These are phyloP conservation scores for Gerosis bhagava DNA, from an alignment of 2,888 invertebrate genomes.

Conservation along the genomic window DNA sequence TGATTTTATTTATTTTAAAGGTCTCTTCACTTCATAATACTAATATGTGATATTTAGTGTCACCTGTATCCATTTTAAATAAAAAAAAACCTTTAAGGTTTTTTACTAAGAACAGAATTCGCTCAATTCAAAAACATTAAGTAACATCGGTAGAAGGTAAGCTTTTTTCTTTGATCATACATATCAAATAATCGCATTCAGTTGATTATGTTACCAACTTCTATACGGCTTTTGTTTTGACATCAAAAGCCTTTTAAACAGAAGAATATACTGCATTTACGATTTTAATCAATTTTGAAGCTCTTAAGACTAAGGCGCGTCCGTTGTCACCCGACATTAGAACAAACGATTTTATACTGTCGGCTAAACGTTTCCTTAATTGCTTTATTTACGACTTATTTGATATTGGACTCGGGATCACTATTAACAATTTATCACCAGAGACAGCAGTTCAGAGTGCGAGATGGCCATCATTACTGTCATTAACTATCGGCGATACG, in stretches of 20 bases:
- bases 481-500: constrained; percentile 28
- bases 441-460: constrained; percentile 20
- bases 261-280: too few relatives aligned
- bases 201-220: too few relatives aligned
- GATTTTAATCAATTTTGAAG: constrained; percentile 4
- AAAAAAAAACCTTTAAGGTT: too few relatives aligned
- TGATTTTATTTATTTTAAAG: background rate
- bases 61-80: too few relatives aligned
- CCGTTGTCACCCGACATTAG: constrained; percentile 12
- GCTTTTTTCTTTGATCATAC: background rate
- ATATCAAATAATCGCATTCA: too few relatives aligned
- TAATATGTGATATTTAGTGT: background rate
- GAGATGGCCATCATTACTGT: constrained; percentile 30
- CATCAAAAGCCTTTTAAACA: too few relatives aligned
- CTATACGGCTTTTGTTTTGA: too few relatives aligned
- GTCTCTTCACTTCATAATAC: background rate
- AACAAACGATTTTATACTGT: constrained; percentile 16
- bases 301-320: constrained; percentile 9
- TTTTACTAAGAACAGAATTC: too few relatives aligned
- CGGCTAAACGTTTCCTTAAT: constrained; percentile 24
- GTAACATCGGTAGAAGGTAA: constrained; percentile 1
- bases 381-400: constrained; percentile 24
- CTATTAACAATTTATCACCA: constrained; percentile 25
- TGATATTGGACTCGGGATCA: constrained; percentile 19
- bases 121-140: too few relatives aligned